A percentile compares a stretch with the other conserved stretches of the same genome.
Evolutionary conservation across 2,113 vertebrate species (phyloP).

Genomic region (Pipra filicauda): DNA sequence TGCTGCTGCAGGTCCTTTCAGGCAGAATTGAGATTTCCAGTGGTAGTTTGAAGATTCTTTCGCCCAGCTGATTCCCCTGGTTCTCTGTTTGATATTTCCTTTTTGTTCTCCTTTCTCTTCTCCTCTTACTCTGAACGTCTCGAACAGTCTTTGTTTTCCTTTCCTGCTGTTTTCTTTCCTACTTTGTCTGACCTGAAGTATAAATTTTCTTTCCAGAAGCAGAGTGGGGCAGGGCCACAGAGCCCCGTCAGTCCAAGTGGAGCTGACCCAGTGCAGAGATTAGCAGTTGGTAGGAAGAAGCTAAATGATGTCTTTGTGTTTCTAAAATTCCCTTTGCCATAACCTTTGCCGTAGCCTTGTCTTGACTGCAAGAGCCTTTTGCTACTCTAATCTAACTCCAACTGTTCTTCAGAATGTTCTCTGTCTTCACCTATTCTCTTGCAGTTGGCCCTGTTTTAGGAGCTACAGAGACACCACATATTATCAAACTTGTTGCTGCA

Average conservation of each 20-base stretch:
- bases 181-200: background rate
- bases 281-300: background rate
- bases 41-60: background rate
- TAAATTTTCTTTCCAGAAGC: background rate
- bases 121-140: background rate
- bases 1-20: background rate
- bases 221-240: background rate
- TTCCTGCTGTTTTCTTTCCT: background rate
- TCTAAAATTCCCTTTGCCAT: background rate
- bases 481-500: background rate
- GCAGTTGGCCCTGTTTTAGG: background rate
- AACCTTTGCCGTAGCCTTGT: background rate
- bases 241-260: background rate
- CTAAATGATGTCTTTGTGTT: background rate
- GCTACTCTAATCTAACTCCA: background rate
- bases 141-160: background rate
- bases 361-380: background rate
- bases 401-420: background rate
- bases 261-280: background rate
- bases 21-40: background rate
- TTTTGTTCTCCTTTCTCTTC: background rate
- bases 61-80: background rate
- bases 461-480: background rate
- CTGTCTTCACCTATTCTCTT: background rate
- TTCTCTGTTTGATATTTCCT: background rate